Base-by-base conservation (phyloP, 1,140 invertebrate genomes). In the Drosophila kikkawai region DNA sequence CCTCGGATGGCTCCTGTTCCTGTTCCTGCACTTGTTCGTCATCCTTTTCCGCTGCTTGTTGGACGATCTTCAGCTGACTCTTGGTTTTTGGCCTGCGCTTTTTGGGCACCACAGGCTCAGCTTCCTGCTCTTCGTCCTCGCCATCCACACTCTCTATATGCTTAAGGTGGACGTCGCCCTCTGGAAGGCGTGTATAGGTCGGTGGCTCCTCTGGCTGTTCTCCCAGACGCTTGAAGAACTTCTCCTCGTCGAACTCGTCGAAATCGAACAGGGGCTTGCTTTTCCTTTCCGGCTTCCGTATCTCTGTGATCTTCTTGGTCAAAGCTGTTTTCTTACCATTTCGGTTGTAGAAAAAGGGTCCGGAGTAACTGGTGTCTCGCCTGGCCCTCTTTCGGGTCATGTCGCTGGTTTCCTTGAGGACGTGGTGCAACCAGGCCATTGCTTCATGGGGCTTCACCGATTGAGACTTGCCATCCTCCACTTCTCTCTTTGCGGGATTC, bases 231-330 rank as follows among this genome's bases (percentile, higher is more conserved):
- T 92, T 92, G 42, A 92, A 92, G 57, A 92, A 92, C 48, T 92
- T 84, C 32, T 92, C 91, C 58, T 92, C 91, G 32, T 92, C 84
- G 29, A 92, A 92, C 58, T 92, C 87, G n/a, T 76, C 67, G 2
- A 75, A 75, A 36, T 92, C 85, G 9, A 84, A 85, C 15, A 80
- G 56, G 0, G 81, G 79, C 47, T 91, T 90, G 0, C 55, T 51
- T 55, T 91, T 92, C 26, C 73, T 77, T 45, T 92, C 91, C 0
- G 91, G 87, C 47, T 84, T 92, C 2, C 82, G 82, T 19, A 92
- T 92, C 70, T 92, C 91, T 0, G 87, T 92, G 29, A 92, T 92
- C 69, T 91, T 92, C 56, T 90, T 92, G 15, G 85, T 91, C 26
- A 92, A 6, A 3, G 82, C 70, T 0, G 82, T 78, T 41, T 75